Percentiles rank a stretch among this genome's conserved stretches.
phyloP scores from a whole-genome alignment of 2,888 invertebrate species.

The Polydrusus pterygomalis region DNA sequence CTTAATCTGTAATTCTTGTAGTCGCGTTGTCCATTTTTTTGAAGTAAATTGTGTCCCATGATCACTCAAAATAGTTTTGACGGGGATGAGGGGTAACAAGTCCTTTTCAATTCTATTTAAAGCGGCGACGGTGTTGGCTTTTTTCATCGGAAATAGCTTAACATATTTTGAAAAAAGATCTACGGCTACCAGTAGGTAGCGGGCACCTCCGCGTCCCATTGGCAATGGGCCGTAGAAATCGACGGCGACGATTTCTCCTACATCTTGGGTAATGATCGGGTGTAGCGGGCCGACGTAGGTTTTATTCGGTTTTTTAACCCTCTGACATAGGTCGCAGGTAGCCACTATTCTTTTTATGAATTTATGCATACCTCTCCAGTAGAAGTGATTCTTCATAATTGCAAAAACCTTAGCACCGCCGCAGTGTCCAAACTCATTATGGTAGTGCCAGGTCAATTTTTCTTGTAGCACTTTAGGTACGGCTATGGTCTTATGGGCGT shows the following conservation, averaged over 20 bases:
- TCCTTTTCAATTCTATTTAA: slow-evolving; percentile 14
- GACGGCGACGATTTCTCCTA: slow-evolving; percentile 19
- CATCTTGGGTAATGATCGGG: slow-evolving; percentile 16
- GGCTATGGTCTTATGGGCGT: background rate
- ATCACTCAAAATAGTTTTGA: slow-evolving; percentile 19
- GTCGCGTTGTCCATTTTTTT: slow-evolving; percentile 44
- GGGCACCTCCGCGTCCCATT: slow-evolving; percentile 40
- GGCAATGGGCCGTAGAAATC: slow-evolving; percentile 54
- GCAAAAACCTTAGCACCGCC: slow-evolving; percentile 3
- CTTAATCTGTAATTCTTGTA: slow-evolving; percentile 4
- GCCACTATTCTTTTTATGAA: background rate
- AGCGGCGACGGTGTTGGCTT: slow-evolving; percentile 49
- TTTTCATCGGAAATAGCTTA: slow-evolving; percentile 54
- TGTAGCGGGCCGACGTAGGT: background rate
- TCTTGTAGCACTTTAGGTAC: slow-evolving; percentile 13
- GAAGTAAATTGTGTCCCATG: slow-evolving; percentile 33
- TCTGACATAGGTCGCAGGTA: slow-evolving; percentile 32
- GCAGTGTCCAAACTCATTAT: slow-evolving; percentile 28
- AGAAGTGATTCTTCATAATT: slow-evolving; percentile 15
- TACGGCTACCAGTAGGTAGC: slow-evolving; percentile 58
- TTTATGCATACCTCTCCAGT: slow-evolving; percentile 13
- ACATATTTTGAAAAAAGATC: slow-evolving; percentile 60
- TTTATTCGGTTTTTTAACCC: slow-evolving; percentile 15
- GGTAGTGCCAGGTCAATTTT: slow-evolving; percentile 28
- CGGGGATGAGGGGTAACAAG: background rate